These are phyloP conservation scores for Callipepla californica DNA, from an alignment of 2,113 vertebrate genomes.

Conservation along the genomic window DNA sequence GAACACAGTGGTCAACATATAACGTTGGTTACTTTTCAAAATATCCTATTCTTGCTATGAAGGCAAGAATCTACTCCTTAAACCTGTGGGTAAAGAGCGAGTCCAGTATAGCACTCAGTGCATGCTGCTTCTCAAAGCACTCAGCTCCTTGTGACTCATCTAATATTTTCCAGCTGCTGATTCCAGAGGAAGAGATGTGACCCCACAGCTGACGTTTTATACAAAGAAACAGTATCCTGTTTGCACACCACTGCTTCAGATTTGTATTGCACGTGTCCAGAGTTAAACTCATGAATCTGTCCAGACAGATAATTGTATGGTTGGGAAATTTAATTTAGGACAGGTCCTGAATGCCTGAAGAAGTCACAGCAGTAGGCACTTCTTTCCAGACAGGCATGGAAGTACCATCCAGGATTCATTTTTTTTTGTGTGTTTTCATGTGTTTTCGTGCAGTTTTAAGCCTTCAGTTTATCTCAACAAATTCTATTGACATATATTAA, in stretches of 20 bases:
- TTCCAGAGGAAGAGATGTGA: slow-evolving; percentile 52
- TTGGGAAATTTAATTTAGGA: not conserved
- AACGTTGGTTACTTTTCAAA: not conserved
- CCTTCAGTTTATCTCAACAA: not conserved
- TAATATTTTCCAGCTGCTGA: slow-evolving; percentile 55
- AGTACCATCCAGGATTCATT: not conserved
- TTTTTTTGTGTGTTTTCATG: not conserved
- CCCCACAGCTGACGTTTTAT: slow-evolving; percentile 35
- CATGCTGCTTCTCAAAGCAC: not conserved
- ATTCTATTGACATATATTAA: not conserved
- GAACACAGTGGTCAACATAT: not conserved
- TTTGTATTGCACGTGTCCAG: not conserved
- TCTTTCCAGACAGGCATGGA: not conserved
- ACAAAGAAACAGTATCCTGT: slow-evolving; percentile 47
- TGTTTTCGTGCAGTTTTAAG: accelerated
- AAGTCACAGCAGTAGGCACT: not conserved
- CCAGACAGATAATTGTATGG: not conserved
- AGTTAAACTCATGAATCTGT: not conserved
- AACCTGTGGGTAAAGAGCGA: not conserved
- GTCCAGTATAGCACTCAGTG: not conserved
- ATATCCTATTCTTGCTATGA: not conserved
- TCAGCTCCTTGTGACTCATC: slow-evolving; percentile 37
- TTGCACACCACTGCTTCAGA: slow-evolving; percentile 25
- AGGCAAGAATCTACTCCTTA: not conserved
- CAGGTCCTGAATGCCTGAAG: not conserved